These are phyloP conservation scores for Thalassaphorura encarpata DNA, from an alignment of 1,140 invertebrate genomes.

Conservation along the genomic window DNA sequence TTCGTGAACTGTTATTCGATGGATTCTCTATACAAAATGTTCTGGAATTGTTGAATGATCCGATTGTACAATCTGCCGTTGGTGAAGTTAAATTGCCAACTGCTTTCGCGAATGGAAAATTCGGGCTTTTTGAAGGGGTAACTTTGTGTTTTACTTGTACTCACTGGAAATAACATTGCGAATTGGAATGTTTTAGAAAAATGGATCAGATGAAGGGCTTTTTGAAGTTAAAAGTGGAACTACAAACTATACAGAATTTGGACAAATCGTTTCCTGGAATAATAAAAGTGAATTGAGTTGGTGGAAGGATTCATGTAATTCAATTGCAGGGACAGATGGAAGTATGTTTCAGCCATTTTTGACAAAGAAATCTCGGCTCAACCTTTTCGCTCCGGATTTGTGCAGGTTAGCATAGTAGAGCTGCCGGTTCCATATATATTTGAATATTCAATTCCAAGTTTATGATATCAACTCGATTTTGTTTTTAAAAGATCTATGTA, in stretches of 20 bases:
- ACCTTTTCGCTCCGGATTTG: not conserved
- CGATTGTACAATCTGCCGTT: slow-evolving; percentile 2
- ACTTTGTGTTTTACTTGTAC: not conserved
- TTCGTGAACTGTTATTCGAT: slow-evolving; percentile 10
- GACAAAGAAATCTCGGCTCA: not conserved
- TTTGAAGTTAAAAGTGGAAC: slow-evolving; percentile 57
- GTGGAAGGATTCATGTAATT: slow-evolving; percentile 46
- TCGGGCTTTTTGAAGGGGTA: slow-evolving; percentile 4
- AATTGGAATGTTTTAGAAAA: slow-evolving; percentile 42
- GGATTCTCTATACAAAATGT: slow-evolving; percentile 5
- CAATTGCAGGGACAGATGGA: slow-evolving; percentile 58
- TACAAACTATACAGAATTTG: slow-evolving; percentile 54
- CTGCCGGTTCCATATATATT: not conserved
- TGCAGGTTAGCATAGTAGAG: slow-evolving; percentile 1
- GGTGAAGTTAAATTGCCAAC: too few species aligned
- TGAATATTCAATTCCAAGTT: too few species aligned
- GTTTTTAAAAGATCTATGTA: slow-evolving; percentile 18
- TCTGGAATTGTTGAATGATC: not conserved
- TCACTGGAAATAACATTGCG: not conserved
- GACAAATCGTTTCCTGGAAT: slow-evolving; percentile 50
- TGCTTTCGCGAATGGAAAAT: slow-evolving; percentile 7
- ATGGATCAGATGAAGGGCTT: slow-evolving; percentile 44
- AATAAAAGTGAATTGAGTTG: slow-evolving; percentile 33
- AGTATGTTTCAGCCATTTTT: slow-evolving; percentile 8
- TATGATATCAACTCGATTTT: not conserved